A percentile compares a stretch with the other conserved stretches of the same genome.
Evolutionary conservation across 2,888 invertebrate species (phyloP).

Genomic region (Dryobotodes eremita): DNA sequence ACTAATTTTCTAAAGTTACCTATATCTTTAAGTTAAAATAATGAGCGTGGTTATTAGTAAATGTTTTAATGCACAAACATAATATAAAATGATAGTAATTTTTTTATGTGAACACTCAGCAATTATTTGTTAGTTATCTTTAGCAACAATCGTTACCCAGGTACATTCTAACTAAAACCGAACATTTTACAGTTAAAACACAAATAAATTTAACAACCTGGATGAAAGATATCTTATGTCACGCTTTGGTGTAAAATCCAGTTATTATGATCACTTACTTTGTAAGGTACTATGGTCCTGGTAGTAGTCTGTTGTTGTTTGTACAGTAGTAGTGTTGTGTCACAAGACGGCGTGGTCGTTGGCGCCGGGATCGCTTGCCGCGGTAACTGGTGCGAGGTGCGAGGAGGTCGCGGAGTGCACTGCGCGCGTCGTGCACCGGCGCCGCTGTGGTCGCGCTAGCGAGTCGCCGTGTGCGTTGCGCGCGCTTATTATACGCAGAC

Average conservation of each 20-base stretch:
- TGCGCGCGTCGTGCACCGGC: constrained; percentile 75
- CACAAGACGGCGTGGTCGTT: constrained; percentile 42
- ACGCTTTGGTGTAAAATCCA: constrained; percentile 12
- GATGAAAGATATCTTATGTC: background rate
- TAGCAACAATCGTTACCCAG: constrained; percentile 7
- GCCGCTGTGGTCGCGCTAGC: constrained; percentile 75
- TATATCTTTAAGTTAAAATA: background rate
- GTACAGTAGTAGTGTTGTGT: constrained; percentile 40
- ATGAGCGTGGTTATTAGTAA: background rate
- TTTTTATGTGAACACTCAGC: background rate
- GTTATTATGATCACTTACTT: constrained; percentile 48
- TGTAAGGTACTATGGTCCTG: constrained; percentile 44
- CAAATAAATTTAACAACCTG: background rate
- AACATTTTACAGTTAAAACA: background rate
- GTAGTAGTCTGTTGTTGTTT: constrained; percentile 52
- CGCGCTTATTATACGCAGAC: constrained; percentile 79
- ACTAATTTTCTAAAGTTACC: background rate
- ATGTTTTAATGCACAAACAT: background rate
- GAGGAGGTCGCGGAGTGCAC: constrained; percentile 59
- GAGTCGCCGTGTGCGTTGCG: constrained; percentile 73
- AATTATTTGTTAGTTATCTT: constrained; percentile 1
- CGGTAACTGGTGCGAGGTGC: constrained; percentile 57
- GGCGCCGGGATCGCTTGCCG: constrained; percentile 67
- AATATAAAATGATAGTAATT: background rate
- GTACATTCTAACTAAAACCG: constrained; percentile 2